Conservation (phyloP, 2,888 invertebrate genomes). For the Incurvaria masculella region DNA sequence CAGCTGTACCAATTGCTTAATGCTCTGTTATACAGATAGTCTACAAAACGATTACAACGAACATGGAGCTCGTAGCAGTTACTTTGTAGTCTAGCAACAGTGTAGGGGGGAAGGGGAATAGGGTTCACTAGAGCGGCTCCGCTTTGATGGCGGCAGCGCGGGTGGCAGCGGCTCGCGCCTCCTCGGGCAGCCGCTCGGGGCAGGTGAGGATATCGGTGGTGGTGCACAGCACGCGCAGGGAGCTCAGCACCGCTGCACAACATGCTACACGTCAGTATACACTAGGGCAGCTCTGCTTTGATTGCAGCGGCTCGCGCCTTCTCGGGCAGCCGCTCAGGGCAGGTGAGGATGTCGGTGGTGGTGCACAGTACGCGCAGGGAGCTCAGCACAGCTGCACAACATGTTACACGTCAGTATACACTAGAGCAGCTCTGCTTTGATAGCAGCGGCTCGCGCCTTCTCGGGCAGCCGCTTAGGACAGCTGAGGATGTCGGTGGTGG, state of each 20-base stretch:
- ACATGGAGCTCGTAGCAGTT: too few relatives aligned
- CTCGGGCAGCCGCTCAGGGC: conserved; percentile 84
- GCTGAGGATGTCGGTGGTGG: conserved; percentile 88
- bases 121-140: conserved; percentile 35
- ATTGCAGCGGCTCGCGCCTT: conserved; percentile 77
- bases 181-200: conserved; percentile 85
- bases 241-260: conserved; percentile 84
- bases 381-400: conserved; percentile 89
- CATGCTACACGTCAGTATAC: too few relatives aligned
- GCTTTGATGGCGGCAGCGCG: conserved; percentile 48
- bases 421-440: conserved; percentile 45
- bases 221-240: conserved; percentile 85
- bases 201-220: conserved; percentile 90
- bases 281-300: conserved; percentile 43
- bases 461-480: conserved; percentile 86
- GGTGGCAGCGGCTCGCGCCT: conserved; percentile 80
- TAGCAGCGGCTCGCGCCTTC: conserved; percentile 80
- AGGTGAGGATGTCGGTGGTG: conserved; percentile 87
- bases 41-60: too few relatives aligned
- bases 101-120: conserved; percentile 8
- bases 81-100: too few relatives aligned
- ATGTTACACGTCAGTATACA: too few relatives aligned
- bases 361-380: conserved; percentile 88
- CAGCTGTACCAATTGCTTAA: too few relatives aligned
- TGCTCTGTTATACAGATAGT: too few relatives aligned